Base-by-base conservation (phyloP, 2,113 vertebrate genomes). In the Megaceryle torquata region DNA sequence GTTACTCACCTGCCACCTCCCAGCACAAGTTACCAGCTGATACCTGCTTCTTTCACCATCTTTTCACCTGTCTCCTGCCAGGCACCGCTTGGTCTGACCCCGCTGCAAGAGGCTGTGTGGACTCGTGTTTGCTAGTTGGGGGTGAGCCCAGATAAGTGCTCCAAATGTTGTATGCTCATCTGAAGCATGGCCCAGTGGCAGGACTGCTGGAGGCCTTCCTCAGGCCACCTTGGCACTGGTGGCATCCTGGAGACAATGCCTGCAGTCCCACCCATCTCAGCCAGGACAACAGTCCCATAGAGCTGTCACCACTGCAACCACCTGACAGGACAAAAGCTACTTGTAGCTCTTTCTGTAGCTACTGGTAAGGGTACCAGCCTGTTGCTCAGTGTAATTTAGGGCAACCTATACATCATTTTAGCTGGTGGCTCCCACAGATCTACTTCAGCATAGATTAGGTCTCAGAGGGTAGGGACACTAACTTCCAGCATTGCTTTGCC, bases 31-130 rank as follows among this genome's bases (percentile, higher is more conserved):
- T 41, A 70, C 82, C 70, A 51, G 82, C 77, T 65, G 41, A 79
- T 26, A 69, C 50, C 87, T 70, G 78, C 67, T 85, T 61, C 71
- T 87, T 85, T 76, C 67, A 6, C 3, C 3, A 93, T 60, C 94
- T 83, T 92, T 77, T 67, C 85, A 56, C 63, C 35, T 0, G 0
- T 26, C 60, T 65, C 91, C 84, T 86, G 82, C 68, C 79, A 67
- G 37, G 59, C 67, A 59, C 41, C 2, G 0, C 50, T 88, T 72
- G 84, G 51, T 91, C 71, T 35, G 51, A 76, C 63, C 28, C n/a
- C 1, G 0, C 35, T 1, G 0, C 21, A 12, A 72, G 77, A 84
- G 64, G 57, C 29, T 22, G 4, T 0, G 15, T 13, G 35, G n/a
- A n/a, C 41, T 5, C 14, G 31, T 0, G 3, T 54, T 59, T 85